Evolutionary conservation across 1,140 invertebrate genomes (phyloP), one percentile per base, ranked within the genome.

Genomic region (Heliconius eleuchia): DNA sequence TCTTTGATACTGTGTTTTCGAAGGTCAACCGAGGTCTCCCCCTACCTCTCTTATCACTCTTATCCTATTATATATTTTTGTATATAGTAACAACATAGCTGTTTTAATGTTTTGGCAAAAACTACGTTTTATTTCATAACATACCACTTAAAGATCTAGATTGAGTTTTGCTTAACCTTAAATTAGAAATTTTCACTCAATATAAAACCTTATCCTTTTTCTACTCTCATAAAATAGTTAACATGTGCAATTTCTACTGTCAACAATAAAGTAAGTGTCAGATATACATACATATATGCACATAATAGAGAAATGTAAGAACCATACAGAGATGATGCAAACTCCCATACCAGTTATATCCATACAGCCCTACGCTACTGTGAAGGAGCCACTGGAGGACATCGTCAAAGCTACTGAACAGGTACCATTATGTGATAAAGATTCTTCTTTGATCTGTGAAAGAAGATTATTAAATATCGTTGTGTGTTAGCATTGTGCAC

Each of bases 311-410:
- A 66, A 16, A 66, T 66, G 60, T 66, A 30, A 66, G n/a, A 60
- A 23, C 11, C 8, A 60, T 66, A 66, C 11, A 66, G 72, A 37
- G n/a, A 82, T 84, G 83, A 85, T 83, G 83, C 81, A 86, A 71
- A 74, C 80, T 2, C 87, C 85, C 0, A 87, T 85, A 30, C 85
- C 87, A 1, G 74, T 39, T 19, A 77, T 82, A 37, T 76, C 79
- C 0, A 66, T 46, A 9, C 75, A 82, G 74, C 76, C 81, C 1
- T 80, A 76, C 73, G 66, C 50, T 34, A 52, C 73, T 13, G 71
- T 84, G 23, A 84, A 85, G 57, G 75, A 81, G 39, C 74, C 74
- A 5, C 23, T 76, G n/a, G 37, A 70, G 13, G 18, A 52, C 66
- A 27, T 76, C 27, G 39, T 18, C 9, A 2, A 76, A 27, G 23